phyloP scores from a whole-genome alignment of 2,888 invertebrate species.

The Sminthurides aquaticus region DNA sequence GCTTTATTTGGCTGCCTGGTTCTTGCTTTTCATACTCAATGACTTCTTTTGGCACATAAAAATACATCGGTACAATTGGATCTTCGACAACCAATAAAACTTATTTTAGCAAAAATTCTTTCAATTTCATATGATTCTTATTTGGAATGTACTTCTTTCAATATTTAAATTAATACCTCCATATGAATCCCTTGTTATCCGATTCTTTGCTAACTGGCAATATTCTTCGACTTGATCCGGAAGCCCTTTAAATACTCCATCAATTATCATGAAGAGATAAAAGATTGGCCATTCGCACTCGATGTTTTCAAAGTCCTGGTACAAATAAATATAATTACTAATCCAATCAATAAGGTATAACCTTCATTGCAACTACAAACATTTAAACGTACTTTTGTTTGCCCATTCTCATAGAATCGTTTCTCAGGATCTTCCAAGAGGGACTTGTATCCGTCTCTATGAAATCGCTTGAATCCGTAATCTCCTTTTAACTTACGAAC shows the following conservation, averaged over 20 bases:
- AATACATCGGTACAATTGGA: conserved; percentile 91
- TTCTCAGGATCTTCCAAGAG: conserved; percentile 72
- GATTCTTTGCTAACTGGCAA: conserved; percentile 70
- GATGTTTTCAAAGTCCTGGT: conserved; percentile 79
- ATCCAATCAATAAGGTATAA: too few relatives aligned
- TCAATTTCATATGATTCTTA: not conserved
- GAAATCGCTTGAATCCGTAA: conserved; percentile 89
- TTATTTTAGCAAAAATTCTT: too few relatives aligned
- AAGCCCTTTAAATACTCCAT: conserved; percentile 80
- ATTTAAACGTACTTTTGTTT: conserved; percentile 62
- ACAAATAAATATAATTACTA: conserved; percentile 30
- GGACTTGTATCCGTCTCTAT: conserved; percentile 87
- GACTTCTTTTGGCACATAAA: conserved; percentile 67
- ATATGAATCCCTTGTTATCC: conserved; percentile 71
- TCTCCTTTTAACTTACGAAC: conserved; percentile 72
- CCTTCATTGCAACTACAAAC: not conserved
- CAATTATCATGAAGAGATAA: conserved; percentile 90
- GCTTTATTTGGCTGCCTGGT: conserved; percentile 60
- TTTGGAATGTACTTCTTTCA: not conserved
- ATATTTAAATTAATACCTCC: conserved; percentile 55
- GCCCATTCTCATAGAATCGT: conserved; percentile 78
- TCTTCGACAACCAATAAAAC: conserved; percentile 59
- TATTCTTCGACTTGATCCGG: conserved; percentile 89
- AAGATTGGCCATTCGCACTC: conserved; percentile 99
- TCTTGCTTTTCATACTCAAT: conserved; percentile 64